Conservation (phyloP, 2,113 vertebrate species). For the Chlamydotis undulata region DNA sequence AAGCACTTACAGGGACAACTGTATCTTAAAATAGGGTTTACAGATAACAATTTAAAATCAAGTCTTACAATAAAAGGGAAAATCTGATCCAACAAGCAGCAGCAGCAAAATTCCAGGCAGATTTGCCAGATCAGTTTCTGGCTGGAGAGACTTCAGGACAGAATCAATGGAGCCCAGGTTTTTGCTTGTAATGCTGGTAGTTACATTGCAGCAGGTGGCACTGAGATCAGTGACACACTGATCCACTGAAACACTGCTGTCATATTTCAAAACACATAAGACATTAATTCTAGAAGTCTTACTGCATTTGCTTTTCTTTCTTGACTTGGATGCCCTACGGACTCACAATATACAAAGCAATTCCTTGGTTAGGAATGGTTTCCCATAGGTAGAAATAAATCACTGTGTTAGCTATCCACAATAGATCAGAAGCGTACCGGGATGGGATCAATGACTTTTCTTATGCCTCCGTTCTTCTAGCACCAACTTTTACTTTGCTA, state of each 20-base stretch:
- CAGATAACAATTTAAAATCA: not conserved
- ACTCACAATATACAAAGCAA: not conserved
- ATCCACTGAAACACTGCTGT: not conserved
- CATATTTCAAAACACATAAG: not conserved
- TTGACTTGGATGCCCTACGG: not conserved
- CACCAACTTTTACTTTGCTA: not conserved
- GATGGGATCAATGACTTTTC: not conserved
- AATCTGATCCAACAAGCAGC: not conserved
- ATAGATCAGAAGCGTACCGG: not conserved
- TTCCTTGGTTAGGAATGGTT: not conserved
- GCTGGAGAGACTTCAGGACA: not conserved
- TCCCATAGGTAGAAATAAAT: not conserved
- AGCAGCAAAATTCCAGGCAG: not conserved
- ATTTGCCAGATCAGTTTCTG: not conserved
- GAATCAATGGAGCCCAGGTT: not conserved
- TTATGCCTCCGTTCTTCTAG: not conserved
- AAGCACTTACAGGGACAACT: not conserved
- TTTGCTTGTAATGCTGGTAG: not conserved
- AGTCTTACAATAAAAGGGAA: not conserved
- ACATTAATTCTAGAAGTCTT: not conserved
- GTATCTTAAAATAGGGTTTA: not conserved
- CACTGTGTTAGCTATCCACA: not conserved
- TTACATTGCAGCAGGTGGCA: not conserved
- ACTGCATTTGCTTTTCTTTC: not conserved
- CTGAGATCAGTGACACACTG: not conserved